Evolutionary conservation across 2,888 invertebrate genomes (phyloP).

Genomic region (Blastobasis adustella): DNA sequence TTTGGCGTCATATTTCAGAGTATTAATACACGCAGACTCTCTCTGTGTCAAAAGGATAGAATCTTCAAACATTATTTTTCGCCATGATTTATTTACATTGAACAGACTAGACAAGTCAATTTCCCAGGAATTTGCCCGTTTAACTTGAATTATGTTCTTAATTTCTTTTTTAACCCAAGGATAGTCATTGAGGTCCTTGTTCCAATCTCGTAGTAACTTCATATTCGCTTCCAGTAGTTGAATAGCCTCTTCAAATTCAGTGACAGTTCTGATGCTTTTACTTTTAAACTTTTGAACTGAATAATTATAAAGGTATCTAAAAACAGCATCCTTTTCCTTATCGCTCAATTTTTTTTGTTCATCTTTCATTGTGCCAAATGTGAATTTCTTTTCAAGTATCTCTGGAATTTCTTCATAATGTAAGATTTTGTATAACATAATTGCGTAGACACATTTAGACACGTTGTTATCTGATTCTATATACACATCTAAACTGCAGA

Average conservation of each 20-base stretch:
- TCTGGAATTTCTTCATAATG: conserved; percentile 35
- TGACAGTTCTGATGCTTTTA: conserved; percentile 21
- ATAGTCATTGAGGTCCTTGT: conserved; percentile 31
- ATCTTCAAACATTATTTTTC: conserved; percentile 40
- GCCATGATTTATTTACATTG: conserved; percentile 40
- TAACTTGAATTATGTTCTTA: conserved; percentile 27
- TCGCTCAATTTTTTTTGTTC: conserved; percentile 26
- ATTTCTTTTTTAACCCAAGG: conserved; percentile 29
- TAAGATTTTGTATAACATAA: conserved; percentile 41
- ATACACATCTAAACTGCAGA: conserved; percentile 51
- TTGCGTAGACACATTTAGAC: conserved; percentile 34
- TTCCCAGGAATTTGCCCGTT: conserved; percentile 25
- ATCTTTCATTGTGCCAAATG: conserved; percentile 31
- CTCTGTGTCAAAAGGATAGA: conserved; percentile 33
- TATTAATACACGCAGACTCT: conserved; percentile 41
- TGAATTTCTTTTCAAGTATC: conserved; percentile 39
- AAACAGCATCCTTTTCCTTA: conserved; percentile 35
- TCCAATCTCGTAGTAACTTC: conserved; percentile 30
- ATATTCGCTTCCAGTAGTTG: conserved; percentile 19
- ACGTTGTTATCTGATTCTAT: conserved; percentile 39
- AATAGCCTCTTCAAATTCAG: conserved; percentile 23
- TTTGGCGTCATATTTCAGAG: conserved; percentile 44
- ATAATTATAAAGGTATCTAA: conserved; percentile 33
- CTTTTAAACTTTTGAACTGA: conserved; percentile 20
- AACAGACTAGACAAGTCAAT: conserved; percentile 30